Evolutionary conservation across 2,113 vertebrate genomes (phyloP).

Genomic region (Rhipidura dahli): DNA sequence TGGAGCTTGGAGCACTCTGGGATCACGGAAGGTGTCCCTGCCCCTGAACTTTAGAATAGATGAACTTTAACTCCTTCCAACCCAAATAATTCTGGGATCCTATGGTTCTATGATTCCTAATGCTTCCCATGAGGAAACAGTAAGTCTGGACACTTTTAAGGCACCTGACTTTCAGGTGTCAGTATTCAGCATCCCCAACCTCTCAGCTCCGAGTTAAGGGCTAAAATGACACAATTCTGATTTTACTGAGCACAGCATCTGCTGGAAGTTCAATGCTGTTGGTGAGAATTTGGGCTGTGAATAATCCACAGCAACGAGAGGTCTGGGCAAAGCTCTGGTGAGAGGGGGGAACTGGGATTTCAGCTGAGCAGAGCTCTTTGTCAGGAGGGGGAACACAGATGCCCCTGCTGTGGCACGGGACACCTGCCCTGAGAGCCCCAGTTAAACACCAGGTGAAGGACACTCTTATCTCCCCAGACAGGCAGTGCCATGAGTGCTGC

Average conservation of each 20-base stretch:
- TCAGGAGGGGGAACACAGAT: background rate
- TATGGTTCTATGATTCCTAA: background rate
- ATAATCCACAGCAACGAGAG: background rate
- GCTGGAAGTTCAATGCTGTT: background rate
- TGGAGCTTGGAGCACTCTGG: background rate
- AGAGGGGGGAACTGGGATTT: background rate
- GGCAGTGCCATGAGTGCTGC: background rate
- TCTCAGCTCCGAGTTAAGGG: background rate
- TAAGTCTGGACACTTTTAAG: background rate
- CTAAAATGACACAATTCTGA: background rate
- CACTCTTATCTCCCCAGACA: background rate
- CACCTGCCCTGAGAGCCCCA: background rate
- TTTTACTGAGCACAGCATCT: background rate
- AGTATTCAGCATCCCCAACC: background rate
- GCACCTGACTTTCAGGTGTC: background rate
- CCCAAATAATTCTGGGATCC: background rate
- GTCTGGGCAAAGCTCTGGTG: background rate
- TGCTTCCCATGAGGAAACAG: background rate
- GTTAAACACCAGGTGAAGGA: background rate
- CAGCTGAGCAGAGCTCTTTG: background rate
- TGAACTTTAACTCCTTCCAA: background rate
- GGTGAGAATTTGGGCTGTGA: background rate
- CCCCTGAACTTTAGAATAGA: no score
- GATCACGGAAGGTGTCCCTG: rapidly evolving
- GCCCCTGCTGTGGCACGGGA: background rate